Conservation (phyloP, 2,797 vertebrate genomes). For the Moxostoma hubbsi region DNA sequence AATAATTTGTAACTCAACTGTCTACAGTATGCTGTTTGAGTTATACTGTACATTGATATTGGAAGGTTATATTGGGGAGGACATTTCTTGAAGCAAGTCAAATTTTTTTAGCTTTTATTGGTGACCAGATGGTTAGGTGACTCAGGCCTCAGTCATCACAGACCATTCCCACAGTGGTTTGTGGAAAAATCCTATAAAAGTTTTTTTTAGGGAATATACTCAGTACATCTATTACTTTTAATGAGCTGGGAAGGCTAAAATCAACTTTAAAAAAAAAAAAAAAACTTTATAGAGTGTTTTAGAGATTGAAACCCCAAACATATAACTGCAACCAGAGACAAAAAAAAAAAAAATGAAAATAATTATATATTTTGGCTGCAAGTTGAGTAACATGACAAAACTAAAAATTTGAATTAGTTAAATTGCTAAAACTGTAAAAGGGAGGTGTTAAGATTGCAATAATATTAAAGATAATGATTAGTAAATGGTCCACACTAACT, state of each 20-base stretch:
- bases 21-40: not conserved
- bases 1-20: not conserved
- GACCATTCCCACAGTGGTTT: not conserved
- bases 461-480: too few species aligned
- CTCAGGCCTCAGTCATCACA: not conserved
- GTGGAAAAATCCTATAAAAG: constrained; percentile 5
- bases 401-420: not conserved
- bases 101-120: not conserved
- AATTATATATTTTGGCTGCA: not conserved
- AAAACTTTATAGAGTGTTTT: not conserved
- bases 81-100: too few species aligned
- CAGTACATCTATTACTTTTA: not conserved
- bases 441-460: too few species aligned
- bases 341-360: too few species aligned
- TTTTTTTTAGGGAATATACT: constrained; percentile 8
- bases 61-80: too few species aligned
- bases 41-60: not conserved
- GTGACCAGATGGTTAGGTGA: not conserved
- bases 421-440: not conserved
- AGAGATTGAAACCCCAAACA: not conserved
- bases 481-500: constrained; percentile 47
- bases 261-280: not conserved
- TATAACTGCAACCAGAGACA: not conserved
- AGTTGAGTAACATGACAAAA: not conserved
- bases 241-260: not conserved